phyloP scores from a whole-genome alignment of 1,140 invertebrate species.

The Magallana ariakensis region DNA sequence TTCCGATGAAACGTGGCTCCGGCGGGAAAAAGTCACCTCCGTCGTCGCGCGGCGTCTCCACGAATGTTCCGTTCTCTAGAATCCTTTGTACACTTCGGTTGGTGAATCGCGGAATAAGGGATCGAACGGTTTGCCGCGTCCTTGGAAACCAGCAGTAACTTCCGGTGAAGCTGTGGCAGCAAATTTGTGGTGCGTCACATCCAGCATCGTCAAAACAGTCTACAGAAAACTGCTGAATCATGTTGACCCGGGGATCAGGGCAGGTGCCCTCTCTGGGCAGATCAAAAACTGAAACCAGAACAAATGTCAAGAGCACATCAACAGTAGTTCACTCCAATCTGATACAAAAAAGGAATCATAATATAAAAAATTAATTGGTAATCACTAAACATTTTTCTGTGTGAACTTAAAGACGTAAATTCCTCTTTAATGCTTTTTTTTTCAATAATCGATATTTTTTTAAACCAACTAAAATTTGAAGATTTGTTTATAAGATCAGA shows the following conservation, averaged over 20 bases:
- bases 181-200: conserved; percentile 45
- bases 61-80: conserved; percentile 2
- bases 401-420: too few species aligned
- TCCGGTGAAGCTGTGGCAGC: conserved; percentile 49
- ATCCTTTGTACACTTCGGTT: conserved; percentile 33
- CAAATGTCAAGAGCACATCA: not conserved
- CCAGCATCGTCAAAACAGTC: conserved; percentile 52
- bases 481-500: too few species aligned
- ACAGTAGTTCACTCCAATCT: too few species aligned
- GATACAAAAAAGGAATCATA: too few species aligned
- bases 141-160: conserved; percentile 51
- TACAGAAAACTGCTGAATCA: conserved; percentile 39
- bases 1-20: conserved; percentile 13
- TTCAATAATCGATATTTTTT: too few species aligned
- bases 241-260: conserved; percentile 37
- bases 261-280: conserved; percentile 43
- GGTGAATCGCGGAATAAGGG: conserved; percentile 10
- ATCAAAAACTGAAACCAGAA: not conserved
- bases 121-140: conserved; percentile 25
- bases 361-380: too few species aligned
- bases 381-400: too few species aligned
- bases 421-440: too few species aligned
- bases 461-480: too few species aligned
- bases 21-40: conserved; percentile 24
- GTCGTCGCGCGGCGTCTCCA: not conserved